These are phyloP conservation scores for Catagonus wagneri DNA, from an alignment of 2,113 vertebrate genomes.

Conservation along the genomic window DNA sequence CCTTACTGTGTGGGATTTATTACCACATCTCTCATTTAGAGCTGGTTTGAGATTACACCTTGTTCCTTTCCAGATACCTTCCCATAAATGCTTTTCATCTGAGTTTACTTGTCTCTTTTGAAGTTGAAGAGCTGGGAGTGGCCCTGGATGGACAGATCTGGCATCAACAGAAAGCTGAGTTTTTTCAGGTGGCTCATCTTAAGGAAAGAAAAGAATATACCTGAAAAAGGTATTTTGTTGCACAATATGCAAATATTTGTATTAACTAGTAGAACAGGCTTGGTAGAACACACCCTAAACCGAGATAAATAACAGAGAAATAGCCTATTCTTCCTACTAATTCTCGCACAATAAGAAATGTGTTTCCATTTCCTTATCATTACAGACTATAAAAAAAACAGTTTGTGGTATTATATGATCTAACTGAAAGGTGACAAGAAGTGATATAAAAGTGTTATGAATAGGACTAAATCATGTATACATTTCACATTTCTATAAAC, in stretches of 20 bases:
- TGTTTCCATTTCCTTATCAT: not conserved
- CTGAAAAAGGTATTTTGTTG: conserved; percentile 74
- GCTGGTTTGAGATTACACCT: conserved; percentile 24
- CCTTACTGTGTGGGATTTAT: not conserved
- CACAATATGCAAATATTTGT: not conserved
- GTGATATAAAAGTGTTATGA: not conserved
- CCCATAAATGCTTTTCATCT: not conserved
- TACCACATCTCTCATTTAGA: not conserved
- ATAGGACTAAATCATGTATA: not conserved
- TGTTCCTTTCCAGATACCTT: not conserved
- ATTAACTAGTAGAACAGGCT: conserved; percentile 51
- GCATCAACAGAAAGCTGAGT: conserved; percentile 76
- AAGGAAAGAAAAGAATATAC: conserved; percentile 69
- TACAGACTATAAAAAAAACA: not conserved
- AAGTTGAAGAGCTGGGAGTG: conserved; percentile 57
- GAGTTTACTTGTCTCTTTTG: conserved; percentile 52
- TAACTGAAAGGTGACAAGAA: not conserved
- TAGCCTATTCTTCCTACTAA: not conserved
- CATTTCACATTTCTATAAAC: not conserved
- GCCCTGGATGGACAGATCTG: conserved; percentile 72
- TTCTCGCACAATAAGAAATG: not conserved
- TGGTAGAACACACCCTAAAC: not conserved
- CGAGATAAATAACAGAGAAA: not conserved
- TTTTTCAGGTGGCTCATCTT: conserved; percentile 77
- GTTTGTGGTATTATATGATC: not conserved